A percentile compares a stretch with the other conserved stretches of the same genome.
phyloP scores from a whole-genome alignment of 2,797 vertebrate genomes.

The Smutsia gigantea region DNA sequence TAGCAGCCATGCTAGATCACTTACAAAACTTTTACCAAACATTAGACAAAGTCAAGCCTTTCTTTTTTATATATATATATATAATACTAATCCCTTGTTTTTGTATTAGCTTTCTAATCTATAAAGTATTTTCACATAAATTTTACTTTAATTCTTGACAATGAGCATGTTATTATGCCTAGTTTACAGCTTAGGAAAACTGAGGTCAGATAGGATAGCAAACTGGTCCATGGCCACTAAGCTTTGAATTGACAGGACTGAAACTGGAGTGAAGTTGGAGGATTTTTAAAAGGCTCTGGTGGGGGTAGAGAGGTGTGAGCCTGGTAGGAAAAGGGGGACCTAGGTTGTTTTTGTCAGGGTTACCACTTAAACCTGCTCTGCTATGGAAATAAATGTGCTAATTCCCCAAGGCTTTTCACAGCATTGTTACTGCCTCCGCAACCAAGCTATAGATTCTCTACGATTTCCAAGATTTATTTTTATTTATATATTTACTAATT shows the following conservation, averaged over 20 bases:
- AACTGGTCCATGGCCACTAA: slow-evolving; percentile 31
- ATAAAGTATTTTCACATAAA: neutral
- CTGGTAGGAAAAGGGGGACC: neutral
- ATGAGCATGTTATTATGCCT: neutral
- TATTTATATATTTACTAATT: neutral
- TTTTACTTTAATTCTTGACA: slow-evolving; percentile 29
- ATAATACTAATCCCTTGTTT: neutral
- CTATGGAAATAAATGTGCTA: slow-evolving; percentile 45
- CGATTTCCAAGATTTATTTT: neutral
- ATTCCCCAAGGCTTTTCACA: neutral
- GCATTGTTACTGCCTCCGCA: neutral
- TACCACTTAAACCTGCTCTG: slow-evolving; percentile 63
- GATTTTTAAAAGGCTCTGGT: neutral
- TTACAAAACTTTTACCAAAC: too few relatives aligned
- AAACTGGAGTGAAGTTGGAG: slow-evolving; percentile 31
- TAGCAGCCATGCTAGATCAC: too few relatives aligned
- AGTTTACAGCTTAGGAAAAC: slow-evolving; percentile 26
- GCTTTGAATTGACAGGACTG: neutral
- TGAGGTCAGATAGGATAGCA: slow-evolving; percentile 14
- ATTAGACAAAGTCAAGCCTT: too few relatives aligned
- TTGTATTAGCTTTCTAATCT: neutral
- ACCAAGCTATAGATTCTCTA: neutral
- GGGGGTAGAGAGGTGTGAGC: too few relatives aligned
- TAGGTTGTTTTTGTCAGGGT: slow-evolving; percentile 64
- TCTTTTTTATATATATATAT: neutral